phyloP scores from a whole-genome alignment of 2,888 invertebrate genomes.

The Dioctria linearis region DNA sequence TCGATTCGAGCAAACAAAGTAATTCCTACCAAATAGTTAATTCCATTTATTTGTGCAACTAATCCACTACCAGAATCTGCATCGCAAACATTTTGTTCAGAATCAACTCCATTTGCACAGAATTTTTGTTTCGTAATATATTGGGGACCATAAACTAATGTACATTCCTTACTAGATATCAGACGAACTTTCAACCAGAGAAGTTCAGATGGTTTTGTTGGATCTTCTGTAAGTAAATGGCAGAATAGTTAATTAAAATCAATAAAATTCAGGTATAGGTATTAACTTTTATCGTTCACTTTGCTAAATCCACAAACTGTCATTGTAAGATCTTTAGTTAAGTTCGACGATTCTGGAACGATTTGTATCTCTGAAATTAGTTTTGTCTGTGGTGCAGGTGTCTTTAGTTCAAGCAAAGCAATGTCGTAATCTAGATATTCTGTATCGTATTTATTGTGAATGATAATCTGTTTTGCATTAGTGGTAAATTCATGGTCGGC shows the following conservation, averaged over 20 bases:
- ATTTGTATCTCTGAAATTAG: not conserved
- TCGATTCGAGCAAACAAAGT: not conserved
- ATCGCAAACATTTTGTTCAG: slow-evolving; percentile 1
- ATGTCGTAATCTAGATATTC: not conserved
- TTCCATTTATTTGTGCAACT: not conserved
- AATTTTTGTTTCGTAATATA: not conserved
- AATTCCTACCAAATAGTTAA: slow-evolving; percentile 9
- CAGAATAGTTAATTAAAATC: not conserved
- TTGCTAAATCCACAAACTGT: not conserved
- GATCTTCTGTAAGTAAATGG: not conserved
- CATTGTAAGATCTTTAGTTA: not conserved
- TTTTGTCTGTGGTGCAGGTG: not conserved
- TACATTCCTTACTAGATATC: not conserved
- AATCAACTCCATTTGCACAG: not conserved
- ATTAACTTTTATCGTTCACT: not conserved
- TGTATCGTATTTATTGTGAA: not conserved
- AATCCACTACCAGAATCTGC: slow-evolving; percentile 47
- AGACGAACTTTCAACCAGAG: not conserved
- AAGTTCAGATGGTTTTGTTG: not conserved
- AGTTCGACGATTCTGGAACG: not conserved
- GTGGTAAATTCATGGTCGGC: not conserved
- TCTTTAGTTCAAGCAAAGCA: not conserved
- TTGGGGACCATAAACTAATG: not conserved
- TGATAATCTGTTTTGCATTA: not conserved
- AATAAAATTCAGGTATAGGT: not conserved